phyloP scores from a whole-genome alignment of 2,888 invertebrate species.

The Cancer borealis region DNA sequence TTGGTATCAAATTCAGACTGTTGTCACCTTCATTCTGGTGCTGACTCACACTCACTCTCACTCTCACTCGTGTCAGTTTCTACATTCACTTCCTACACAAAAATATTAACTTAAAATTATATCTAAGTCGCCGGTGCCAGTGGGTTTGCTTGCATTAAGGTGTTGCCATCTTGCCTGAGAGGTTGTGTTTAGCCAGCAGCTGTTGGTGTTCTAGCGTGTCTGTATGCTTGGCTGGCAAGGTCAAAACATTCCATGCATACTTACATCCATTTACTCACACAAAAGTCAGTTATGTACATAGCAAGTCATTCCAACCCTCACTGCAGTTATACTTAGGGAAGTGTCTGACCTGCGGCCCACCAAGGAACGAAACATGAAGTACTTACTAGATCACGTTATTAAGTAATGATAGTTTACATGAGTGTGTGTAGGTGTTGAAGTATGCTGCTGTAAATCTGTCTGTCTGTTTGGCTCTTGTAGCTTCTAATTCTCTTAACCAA shows the following conservation, averaged over 20 bases:
- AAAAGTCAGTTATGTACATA: neutral
- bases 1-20: neutral
- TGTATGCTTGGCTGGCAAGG: constrained; percentile 4
- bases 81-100: neutral
- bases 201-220: neutral
- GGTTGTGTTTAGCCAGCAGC: constrained; percentile 9
- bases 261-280: neutral
- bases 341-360: neutral
- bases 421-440: neutral
- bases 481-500: neutral
- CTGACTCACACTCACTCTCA: neutral
- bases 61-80: neutral
- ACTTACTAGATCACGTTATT: neutral
- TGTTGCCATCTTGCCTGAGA: neutral
- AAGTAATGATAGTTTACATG: neutral
- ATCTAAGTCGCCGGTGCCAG: neutral
- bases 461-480: neutral
- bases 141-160: neutral
- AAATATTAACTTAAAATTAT: neutral
- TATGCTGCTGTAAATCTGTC: neutral
- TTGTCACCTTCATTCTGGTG: neutral
- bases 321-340: constrained; percentile 5
- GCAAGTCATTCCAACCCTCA: constrained; percentile 16
- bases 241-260: constrained; percentile 3
- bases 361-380: neutral